phyloP scores from a whole-genome alignment of 1,140 invertebrate species.

The Microplitis demolitor region DNA sequence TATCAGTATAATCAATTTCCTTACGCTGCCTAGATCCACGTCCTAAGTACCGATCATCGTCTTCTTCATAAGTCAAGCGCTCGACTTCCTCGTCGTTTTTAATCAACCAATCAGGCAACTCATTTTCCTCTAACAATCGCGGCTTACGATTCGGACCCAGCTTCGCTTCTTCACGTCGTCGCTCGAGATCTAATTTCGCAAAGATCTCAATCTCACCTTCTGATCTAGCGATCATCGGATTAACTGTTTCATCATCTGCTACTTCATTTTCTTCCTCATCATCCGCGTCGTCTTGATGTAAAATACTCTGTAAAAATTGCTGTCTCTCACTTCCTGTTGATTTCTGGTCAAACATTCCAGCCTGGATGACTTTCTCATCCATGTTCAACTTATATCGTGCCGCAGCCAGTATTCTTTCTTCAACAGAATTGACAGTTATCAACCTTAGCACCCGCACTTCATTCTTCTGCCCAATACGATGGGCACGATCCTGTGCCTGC shows the following conservation, averaged over 20 bases:
- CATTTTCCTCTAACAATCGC: constrained; percentile 89
- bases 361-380: constrained; percentile 99
- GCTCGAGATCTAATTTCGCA: constrained; percentile 91
- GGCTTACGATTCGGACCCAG: constrained; percentile 75
- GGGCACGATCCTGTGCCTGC: constrained; percentile 98
- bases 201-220: constrained; percentile 96
- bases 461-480: constrained; percentile 98
- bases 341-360: constrained; percentile 99
- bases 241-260: constrained; percentile 98
- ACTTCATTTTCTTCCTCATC: constrained; percentile 98
- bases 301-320: constrained; percentile 92
- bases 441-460: constrained; percentile 96
- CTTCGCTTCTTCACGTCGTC: constrained; percentile 83
- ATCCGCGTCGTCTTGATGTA: constrained; percentile 92
- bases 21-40: constrained; percentile 93
- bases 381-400: constrained; percentile 94
- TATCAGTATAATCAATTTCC: constrained; percentile 97
- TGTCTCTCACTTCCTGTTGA: constrained; percentile 94
- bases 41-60: constrained; percentile 83
- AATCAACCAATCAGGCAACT: constrained; percentile 93
- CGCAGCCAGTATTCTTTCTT: constrained; percentile 96
- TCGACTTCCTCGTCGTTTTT: constrained; percentile 93
- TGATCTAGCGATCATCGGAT: constrained; percentile 96
- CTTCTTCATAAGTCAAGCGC: constrained; percentile 79
- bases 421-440: constrained; percentile 98